Base-by-base conservation (phyloP, 2,797 vertebrate genomes). In the Sebastes nivosus region DNA sequence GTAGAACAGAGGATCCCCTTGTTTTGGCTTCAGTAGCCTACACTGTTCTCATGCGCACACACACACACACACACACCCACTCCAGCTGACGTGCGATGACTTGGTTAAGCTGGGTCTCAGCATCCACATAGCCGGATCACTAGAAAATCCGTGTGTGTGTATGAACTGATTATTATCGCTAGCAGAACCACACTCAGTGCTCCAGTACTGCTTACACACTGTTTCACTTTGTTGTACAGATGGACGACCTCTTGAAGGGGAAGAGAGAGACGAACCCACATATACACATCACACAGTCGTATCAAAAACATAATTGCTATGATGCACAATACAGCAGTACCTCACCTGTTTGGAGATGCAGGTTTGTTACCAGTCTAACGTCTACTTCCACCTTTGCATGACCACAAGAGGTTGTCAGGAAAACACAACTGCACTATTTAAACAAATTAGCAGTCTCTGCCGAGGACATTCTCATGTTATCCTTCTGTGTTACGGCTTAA, bases 1-100 rank as follows among this genome's bases (percentile, higher is more conserved):
- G 55, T n/a, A 5, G 20, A 76, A 91, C 87, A 90, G 61, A 80
- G 84, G n/a, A 1, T 58, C 0, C 66, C 29, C 42, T 86, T 92
- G 83, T 92, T 75, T 32, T 5, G 22, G n/a, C 20, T 70, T 77
- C 24, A 25, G 42, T 27, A 52, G 50, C 50, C 20, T n/a, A n/a
- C 25, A 27, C 30, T 60, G 1, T 22, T 82, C 25, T 13, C 34
- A 22, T 1, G 2, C 10, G 2, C 18, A 14, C 38, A 22, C n/a
- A 14, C 50, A 66, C 55, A 73, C 54, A 50, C 52, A 22, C 67
- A 65, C 18, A 60, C n/a, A 14, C 27, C 57, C 57, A 69, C 78
- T 67, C 58, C 72, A 50, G 38, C 24, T 52, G 58, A 59, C 9
- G 1, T 25, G 20, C 9, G 16, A 22, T 54, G 22, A 58, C 29